Conservation (phyloP, 2,888 invertebrate species). For the Papilio demoleus region DNA sequence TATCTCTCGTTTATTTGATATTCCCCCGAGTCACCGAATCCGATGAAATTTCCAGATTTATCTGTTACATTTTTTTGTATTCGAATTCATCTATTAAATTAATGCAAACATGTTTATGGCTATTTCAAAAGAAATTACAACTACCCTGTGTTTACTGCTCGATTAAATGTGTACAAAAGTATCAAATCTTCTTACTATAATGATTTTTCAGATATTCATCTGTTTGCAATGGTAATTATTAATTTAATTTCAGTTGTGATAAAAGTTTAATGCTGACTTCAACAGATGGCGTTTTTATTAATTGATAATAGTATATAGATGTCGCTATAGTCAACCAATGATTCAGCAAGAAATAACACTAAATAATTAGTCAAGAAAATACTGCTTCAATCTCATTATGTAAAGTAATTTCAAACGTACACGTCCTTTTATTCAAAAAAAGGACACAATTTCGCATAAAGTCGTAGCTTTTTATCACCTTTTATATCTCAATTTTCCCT, state of each 20-base stretch:
- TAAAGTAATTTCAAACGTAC: not conserved
- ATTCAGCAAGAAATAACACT: not conserved
- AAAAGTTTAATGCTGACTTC: not conserved
- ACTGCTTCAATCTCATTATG: not conserved
- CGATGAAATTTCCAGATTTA: constrained; percentile 25
- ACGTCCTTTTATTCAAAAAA: constrained; percentile 17
- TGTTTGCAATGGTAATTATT: not conserved
- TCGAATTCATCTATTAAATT: constrained; percentile 12
- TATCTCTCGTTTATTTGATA: constrained; percentile 37
- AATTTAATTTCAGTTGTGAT: not conserved
- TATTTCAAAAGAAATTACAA: no score
- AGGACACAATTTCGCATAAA: constrained; percentile 19
- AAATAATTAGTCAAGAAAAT: not conserved
- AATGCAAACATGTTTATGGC: not conserved
- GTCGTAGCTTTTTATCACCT: constrained; percentile 56
- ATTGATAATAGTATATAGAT: not conserved
- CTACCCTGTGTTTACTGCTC: no score
- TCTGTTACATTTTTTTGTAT: constrained; percentile 21
- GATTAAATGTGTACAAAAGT: not conserved
- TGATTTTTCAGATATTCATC: not conserved
- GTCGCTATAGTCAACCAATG: not conserved
- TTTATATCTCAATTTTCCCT: constrained; percentile 72
- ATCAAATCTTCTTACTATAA: not conserved
- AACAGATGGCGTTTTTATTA: not conserved
- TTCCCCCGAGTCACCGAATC: constrained; percentile 30